phyloP scores from a whole-genome alignment of 2,797 vertebrate genomes.

The Acanthornis magna region DNA sequence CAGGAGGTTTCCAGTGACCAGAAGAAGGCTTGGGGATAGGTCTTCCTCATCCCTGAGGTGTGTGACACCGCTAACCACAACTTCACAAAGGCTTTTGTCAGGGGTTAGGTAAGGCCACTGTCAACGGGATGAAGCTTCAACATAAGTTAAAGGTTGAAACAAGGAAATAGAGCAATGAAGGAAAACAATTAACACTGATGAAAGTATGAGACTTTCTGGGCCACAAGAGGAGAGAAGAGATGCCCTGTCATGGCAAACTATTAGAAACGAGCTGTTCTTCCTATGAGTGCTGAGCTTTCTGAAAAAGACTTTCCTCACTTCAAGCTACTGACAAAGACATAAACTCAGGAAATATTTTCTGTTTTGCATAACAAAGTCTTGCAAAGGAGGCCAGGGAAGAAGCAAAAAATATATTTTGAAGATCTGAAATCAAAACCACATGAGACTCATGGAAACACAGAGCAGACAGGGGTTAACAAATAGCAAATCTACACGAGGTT shows the following conservation, averaged over 20 bases:
- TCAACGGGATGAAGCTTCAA: not conserved
- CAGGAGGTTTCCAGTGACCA: not conserved
- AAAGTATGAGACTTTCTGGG: not conserved
- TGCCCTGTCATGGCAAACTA: not conserved
- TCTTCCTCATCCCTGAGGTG: not conserved
- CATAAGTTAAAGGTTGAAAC: not conserved
- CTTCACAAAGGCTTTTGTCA: not conserved
- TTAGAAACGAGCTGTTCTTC: not conserved
- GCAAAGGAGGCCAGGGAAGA: not conserved
- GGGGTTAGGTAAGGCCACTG: not conserved
- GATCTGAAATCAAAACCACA: constrained; percentile 30
- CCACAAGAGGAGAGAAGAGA: not conserved
- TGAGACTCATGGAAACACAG: not conserved
- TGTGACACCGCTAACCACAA: rapidly evolving
- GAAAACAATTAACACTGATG: not conserved
- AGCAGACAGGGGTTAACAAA: not conserved
- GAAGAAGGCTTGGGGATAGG: not conserved
- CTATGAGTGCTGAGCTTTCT: rapidly evolving
- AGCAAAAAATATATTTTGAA: constrained; percentile 8
- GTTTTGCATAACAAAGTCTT: constrained; percentile 4
- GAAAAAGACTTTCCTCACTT: not conserved
- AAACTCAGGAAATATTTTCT: not conserved
- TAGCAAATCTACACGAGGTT: not conserved
- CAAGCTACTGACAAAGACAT: not conserved
- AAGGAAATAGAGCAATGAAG: not conserved